Base-by-base conservation (phyloP, 2,888 invertebrate species). In the Eupithecia abbreviata region DNA sequence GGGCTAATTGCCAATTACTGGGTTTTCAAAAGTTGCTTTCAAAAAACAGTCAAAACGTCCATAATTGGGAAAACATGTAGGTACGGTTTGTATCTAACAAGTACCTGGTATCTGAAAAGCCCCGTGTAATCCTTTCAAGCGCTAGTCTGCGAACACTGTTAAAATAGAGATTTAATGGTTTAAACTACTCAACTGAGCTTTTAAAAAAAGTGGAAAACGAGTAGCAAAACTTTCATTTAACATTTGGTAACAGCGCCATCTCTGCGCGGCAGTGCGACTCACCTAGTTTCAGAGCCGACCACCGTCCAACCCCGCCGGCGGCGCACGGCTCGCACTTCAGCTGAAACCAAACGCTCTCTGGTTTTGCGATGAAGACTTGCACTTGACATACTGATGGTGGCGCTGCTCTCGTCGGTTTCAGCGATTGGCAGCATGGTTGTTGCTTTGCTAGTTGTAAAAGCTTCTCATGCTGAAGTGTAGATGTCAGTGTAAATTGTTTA, bases 231-330 rank as follows among this genome's bases (percentile, higher is more conserved):
- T 43, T 67, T 67, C 15, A 15, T 18, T 42, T 18, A 47, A 66
- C 18, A 51, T 49, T 55, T 74, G 13, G 0, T 51, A 43, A 79
- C 71, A 91, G 85, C 88, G 92, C 83, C 94, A 92, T 91, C 94
- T 94, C 82, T 84, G 77, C 82, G 73, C n/a, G 30, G 3, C 18
- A 49, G 9, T 47, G 10, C 71, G 72, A 89, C 92, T 95, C 91
- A 97, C 97, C 97, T 96, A 86, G 97, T 95, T 95, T 97, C 97
- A 82, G 96, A 96, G 82, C 97, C 97, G 77, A 97, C 96, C 71
- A 97, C 97, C 5, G 97, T 97, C 97, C 97, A 97, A 67, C 97
- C 97, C 71, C 97, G 95, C 70, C 96, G 93, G 75, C 97, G 96
- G 72, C 97, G 91, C 42, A 95, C 90, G 51, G 95, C 93, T 76